Evolutionary conservation across 2,888 invertebrate genomes (phyloP), one percentile per base, ranked within the genome.

Genomic region (Cephus nigrinus): DNA sequence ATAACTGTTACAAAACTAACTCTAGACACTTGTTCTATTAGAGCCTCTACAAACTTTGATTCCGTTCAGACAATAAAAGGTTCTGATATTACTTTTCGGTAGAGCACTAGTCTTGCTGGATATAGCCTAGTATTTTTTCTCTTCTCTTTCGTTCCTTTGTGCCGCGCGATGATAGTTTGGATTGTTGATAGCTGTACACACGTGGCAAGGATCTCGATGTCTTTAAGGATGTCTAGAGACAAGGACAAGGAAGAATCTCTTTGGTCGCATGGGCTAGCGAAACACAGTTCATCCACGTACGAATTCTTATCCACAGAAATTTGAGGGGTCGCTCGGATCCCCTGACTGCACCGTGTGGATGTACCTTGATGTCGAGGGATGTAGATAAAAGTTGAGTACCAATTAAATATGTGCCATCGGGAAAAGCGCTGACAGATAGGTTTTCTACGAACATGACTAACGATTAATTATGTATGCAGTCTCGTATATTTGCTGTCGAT

Each of bases 401-500:
- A 76, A 74, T 73, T 76, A 73, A 36, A 33, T 36, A 69, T 73
- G 68, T 1, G 34, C 73, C 32, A 68, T 35, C 68, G 33, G 73
- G 11, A 76, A 73, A 76, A 74, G 73, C 31, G 36, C 74, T 73
- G 23, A 71, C 9, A 55, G 23, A 55, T 55, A 55, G 55, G 55
- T 23, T 55, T 23, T 9, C 55, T 23, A 55, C 2, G 55, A 55
- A 55, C 55, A 55, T 23, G 55, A 23, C 55, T 23, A 9, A 15
- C 72, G 36, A 71, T 80, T 71, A 75, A 80, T 79, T 76, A 79
- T 78, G 81, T 76, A 82, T 81, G 80, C 73, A 82, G 79, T 80
- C 78, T 76, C 76, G 75, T 78, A 78, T 77, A 80, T 74, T 76
- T 75, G 78, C 78, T 76, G 23, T 55, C 55, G 55, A 15, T 55